Conservation (phyloP, 2,113 vertebrate genomes). For the Coregonus clupeaformis region DNA sequence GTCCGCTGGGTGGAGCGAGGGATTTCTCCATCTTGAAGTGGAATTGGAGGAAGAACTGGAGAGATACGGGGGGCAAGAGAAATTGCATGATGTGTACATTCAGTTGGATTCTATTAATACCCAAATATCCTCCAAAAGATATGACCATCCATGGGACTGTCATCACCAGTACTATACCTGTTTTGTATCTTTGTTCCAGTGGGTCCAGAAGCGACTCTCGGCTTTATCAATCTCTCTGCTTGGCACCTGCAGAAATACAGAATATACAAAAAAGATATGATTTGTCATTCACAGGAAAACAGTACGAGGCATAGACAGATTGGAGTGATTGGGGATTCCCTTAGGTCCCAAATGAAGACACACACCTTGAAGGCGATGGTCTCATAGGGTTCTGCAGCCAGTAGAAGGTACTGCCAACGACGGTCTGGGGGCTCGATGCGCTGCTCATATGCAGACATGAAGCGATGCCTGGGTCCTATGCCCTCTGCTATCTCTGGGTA, state of each 20-base stretch:
- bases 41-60: constrained; percentile 94
- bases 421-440: constrained; percentile 94
- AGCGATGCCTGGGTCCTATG: constrained; percentile 92
- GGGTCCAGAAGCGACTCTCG: constrained; percentile 98
- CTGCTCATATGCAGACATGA: constrained; percentile 98
- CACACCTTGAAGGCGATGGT: constrained; percentile 94
- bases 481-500: constrained; percentile 94
- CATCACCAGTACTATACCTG: constrained; percentile 74
- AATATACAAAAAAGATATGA: not conserved
- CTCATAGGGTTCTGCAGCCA: constrained; percentile 96
- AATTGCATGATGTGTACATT: not conserved
- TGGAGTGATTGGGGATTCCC: too few species aligned
- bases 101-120: not conserved
- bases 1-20: constrained; percentile 75
- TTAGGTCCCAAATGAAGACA: too few species aligned
- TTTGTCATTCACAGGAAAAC: not conserved
- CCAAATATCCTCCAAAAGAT: not conserved
- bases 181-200: constrained; percentile 98
- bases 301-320: not conserved
- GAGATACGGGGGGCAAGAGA: not conserved
- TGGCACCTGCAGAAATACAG: constrained; percentile 79
- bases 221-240: constrained; percentile 98
- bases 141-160: too few species aligned
- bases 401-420: constrained; percentile 95
- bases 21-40: constrained; percentile 98